phyloP scores from a whole-genome alignment of 2,797 vertebrate species.

The Periophthalmus magnuspinnatus region DNA sequence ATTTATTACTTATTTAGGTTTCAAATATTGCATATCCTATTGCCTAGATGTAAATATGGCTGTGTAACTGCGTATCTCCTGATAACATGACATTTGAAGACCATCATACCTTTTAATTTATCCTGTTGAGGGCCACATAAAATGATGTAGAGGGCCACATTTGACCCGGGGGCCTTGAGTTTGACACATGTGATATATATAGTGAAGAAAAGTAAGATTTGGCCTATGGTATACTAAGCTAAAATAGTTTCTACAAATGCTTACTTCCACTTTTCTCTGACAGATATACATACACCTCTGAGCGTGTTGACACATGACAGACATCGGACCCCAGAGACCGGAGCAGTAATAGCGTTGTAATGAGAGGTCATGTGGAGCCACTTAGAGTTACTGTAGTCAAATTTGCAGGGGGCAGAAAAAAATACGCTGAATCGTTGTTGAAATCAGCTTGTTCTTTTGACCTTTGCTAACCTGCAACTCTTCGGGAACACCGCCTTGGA shows the following conservation, averaged over 20 bases:
- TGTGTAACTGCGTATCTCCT: no score
- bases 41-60: no score
- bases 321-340: neutral
- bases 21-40: no score
- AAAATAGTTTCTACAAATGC: constrained; percentile 15
- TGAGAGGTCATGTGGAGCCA: constrained; percentile 43
- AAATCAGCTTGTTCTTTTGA: constrained; percentile 48
- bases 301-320: constrained; percentile 20
- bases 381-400: constrained; percentile 25
- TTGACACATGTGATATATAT: no score
- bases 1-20: no score
- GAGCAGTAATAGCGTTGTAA: constrained; percentile 44
- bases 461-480: constrained; percentile 40
- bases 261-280: constrained; percentile 23
- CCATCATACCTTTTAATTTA: no score
- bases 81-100: no score
- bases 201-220: neutral
- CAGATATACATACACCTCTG: constrained; percentile 21
- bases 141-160: no score
- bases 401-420: constrained; percentile 15
- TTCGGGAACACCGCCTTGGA: constrained; percentile 33
- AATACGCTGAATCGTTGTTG: constrained; percentile 28
- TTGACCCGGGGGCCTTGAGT: no score
- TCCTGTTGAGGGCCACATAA: no score
- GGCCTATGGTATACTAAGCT: neutral